Evolutionary conservation across 92 coral and sea anemone genomes (phyloP).

Genomic region (Parazoanthus darwini): DNA sequence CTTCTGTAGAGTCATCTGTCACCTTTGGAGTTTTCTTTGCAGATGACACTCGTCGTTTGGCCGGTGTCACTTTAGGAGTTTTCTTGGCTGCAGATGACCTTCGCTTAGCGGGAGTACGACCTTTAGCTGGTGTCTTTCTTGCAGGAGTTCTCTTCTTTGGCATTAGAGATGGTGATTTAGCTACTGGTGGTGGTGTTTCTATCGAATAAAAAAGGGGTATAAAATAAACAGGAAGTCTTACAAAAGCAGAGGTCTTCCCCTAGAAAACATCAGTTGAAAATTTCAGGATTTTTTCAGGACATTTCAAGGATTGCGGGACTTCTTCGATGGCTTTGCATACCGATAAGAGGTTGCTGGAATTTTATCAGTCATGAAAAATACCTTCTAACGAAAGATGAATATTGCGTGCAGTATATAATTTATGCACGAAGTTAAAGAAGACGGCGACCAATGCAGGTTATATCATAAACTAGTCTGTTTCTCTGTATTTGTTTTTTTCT

Average conservation of each 20-base stretch:
- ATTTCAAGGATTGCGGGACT: too few species aligned
- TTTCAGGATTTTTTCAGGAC: too few species aligned
- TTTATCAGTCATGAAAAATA: too few species aligned
- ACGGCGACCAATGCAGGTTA: too few species aligned
- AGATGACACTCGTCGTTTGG: constrained; percentile 22
- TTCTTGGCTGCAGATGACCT: constrained; percentile 26
- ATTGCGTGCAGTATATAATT: too few species aligned
- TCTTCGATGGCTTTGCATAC: too few species aligned
- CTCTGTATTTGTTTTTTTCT: too few species aligned
- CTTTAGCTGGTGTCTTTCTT: neutral
- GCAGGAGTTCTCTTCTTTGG: constrained; percentile 21
- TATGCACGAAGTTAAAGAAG: too few species aligned
- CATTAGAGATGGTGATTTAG: neutral
- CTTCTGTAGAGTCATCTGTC: constrained; percentile 40
- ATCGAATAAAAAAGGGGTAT: neutral
- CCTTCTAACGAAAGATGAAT: too few species aligned
- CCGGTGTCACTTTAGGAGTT: constrained; percentile 36
- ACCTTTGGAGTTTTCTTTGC: constrained; percentile 26
- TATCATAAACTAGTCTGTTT: too few species aligned
- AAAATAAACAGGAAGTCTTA: neutral
- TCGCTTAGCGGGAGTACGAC: constrained; percentile 40
- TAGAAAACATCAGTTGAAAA: too few species aligned
- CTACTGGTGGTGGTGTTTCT: neutral
- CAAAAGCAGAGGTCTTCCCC: neutral
- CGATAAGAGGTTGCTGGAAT: too few species aligned